Conservation (phyloP, 2,888 invertebrate species). For the Drosophila putrida region DNA sequence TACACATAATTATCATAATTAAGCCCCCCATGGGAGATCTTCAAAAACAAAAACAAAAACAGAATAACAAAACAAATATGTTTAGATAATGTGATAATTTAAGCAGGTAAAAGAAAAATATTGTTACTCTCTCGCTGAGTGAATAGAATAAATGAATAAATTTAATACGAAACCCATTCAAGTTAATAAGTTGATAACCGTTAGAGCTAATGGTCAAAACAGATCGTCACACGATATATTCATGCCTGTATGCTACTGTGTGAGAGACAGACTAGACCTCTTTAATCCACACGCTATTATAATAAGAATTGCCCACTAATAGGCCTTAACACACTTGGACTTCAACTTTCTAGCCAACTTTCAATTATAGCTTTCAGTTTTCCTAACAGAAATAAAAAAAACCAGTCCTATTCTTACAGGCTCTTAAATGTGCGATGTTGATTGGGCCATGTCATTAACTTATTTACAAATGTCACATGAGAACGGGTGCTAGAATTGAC, state of each 20-base stretch:
- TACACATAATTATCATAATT: slow-evolving; percentile 47
- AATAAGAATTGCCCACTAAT: slow-evolving; percentile 55
- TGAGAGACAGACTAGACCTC: slow-evolving; percentile 29
- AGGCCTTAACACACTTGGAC: slow-evolving; percentile 32
- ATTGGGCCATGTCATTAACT: slow-evolving; percentile 23
- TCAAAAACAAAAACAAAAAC: not conserved
- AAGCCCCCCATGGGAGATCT: slow-evolving; percentile 23
- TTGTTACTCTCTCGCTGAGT: slow-evolving; percentile 12
- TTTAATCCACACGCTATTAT: slow-evolving; percentile 47
- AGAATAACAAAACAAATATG: slow-evolving; percentile 33
- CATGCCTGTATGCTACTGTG: slow-evolving; percentile 58
- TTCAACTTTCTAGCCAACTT: slow-evolving; percentile 64
- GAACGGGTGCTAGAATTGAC: slow-evolving; percentile 32
- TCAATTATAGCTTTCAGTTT: slow-evolving; percentile 72
- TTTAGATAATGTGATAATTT: slow-evolving; percentile 61
- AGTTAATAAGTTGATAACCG: slow-evolving; percentile 50
- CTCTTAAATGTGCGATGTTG: slow-evolving; percentile 43
- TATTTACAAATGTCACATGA: slow-evolving; percentile 48
- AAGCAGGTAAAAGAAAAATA: slow-evolving; percentile 38
- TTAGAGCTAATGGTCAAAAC: slow-evolving; percentile 60
- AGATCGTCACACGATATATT: slow-evolving; percentile 39
- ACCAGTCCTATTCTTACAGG: slow-evolving; percentile 40
- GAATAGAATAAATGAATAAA: slow-evolving; percentile 64
- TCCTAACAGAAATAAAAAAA: slow-evolving; percentile 22
- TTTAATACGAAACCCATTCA: slow-evolving; percentile 43